Evolutionary conservation across 2,797 vertebrate species (phyloP).

Genomic region (Poeciliopsis presidionis): DNA sequence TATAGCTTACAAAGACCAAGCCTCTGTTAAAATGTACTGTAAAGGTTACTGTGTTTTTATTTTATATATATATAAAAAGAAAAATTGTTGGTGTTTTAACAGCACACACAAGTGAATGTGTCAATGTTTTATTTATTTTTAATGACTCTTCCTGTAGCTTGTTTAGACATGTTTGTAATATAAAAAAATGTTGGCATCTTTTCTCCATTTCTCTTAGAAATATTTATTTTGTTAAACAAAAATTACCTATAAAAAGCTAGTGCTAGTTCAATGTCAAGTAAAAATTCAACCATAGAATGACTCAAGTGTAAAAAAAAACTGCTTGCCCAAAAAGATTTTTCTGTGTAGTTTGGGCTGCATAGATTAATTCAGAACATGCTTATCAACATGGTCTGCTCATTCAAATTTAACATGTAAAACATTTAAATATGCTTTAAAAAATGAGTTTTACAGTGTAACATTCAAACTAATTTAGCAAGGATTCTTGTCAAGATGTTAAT

Average conservation of each 20-base stretch:
- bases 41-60: not conserved
- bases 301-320: not conserved
- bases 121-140: conserved; percentile 1
- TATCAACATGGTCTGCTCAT: not conserved
- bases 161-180: not conserved
- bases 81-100: not conserved
- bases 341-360: not conserved
- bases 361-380: not conserved
- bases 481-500: not conserved
- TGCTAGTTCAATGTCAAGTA: not conserved
- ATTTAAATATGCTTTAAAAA: not conserved
- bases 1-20: not conserved
- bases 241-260: not conserved
- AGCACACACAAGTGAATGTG: not conserved
- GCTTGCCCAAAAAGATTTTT: not conserved
- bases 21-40: not conserved
- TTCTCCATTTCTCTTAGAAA: not conserved
- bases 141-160: not conserved
- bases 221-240: not conserved
- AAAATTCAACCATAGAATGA: not conserved
- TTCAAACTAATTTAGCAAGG: not conserved
- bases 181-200: not conserved
- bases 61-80: not conserved
- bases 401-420: not conserved
- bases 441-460: not conserved